Evolutionary conservation across 2,113 vertebrate genomes (phyloP).

Genomic region (Leuciscus idus): DNA sequence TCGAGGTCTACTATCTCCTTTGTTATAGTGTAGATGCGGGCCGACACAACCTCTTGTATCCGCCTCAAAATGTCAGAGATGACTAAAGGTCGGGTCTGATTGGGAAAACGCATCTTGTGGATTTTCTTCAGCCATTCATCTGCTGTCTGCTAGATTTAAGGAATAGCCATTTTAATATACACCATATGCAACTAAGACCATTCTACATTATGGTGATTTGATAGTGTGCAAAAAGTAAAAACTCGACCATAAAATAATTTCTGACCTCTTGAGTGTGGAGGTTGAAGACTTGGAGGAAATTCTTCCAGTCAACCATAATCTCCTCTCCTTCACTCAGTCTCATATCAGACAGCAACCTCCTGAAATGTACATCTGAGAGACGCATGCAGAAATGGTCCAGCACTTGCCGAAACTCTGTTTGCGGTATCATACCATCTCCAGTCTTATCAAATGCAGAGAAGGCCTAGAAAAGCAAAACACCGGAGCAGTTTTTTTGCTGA

Average conservation of each 20-base stretch:
- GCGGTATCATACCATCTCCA: constrained; percentile 64
- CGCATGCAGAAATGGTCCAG: constrained; percentile 75
- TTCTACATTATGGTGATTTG: background rate
- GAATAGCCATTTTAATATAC: background rate
- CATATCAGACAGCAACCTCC: constrained; percentile 71
- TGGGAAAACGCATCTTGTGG: constrained; percentile 58
- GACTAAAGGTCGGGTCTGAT: constrained; percentile 62
- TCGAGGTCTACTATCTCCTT: constrained; percentile 69
- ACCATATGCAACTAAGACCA: background rate
- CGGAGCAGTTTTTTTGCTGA: background rate
- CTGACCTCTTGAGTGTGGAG: constrained; percentile 66
- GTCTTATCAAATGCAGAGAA: constrained; percentile 75
- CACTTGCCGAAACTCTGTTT: constrained; percentile 71
- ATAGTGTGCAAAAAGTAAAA: background rate
- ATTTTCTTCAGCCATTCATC: constrained; percentile 70
- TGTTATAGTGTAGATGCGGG: constrained; percentile 63
- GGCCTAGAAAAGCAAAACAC: constrained; percentile 56
- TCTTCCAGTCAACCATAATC: constrained; percentile 69
- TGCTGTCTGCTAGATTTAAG: constrained; percentile 63
- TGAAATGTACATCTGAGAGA: constrained; percentile 72
- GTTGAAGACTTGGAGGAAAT: constrained; percentile 71
- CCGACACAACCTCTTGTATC: constrained; percentile 62
- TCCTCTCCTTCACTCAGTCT: constrained; percentile 62
- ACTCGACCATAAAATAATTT: background rate
- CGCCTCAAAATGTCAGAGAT: constrained; percentile 64